Percentiles rank a stretch among this genome's conserved stretches.
phyloP scores from a whole-genome alignment of 2,113 vertebrate genomes.

The Melanotaenia duboulayi region DNA sequence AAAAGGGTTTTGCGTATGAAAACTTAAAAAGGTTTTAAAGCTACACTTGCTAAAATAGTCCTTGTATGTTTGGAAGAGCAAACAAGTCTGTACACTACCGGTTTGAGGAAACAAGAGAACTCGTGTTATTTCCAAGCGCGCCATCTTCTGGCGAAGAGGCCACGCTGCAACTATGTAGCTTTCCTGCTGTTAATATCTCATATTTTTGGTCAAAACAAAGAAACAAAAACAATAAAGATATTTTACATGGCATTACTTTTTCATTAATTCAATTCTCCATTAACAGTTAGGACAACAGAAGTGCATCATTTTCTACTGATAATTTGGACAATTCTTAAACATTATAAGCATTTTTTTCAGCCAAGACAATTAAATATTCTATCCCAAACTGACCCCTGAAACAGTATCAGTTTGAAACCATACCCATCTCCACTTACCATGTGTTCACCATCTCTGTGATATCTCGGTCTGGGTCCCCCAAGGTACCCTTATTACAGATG shows the following conservation, averaged over 20 bases:
- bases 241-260: neutral
- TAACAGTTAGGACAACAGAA: no score
- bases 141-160: constrained; percentile 61
- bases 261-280: neutral
- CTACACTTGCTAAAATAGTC: neutral
- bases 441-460: constrained; percentile 69
- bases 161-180: constrained; percentile 23
- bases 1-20: neutral
- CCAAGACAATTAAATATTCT: neutral
- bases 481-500: constrained; percentile 60
- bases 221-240: neutral
- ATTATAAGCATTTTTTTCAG: neutral
- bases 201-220: constrained; percentile 1
- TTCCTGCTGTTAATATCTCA: neutral
- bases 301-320: no score
- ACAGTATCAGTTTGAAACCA: constrained; percentile 5
- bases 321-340: neutral
- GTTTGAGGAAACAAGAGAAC: constrained; percentile 31
- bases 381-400: constrained; percentile 11
- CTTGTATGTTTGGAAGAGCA: constrained; percentile 32
- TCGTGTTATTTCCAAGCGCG: constrained; percentile 43
- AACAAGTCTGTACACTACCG: constrained; percentile 14
- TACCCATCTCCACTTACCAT: constrained; percentile 61
- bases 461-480: constrained; percentile 47
- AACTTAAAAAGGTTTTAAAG: neutral